A percentile compares a stretch with the other conserved stretches of the same genome.
phyloP scores from a whole-genome alignment of 2,888 invertebrate species.

The Leistus spinibarbis region DNA sequence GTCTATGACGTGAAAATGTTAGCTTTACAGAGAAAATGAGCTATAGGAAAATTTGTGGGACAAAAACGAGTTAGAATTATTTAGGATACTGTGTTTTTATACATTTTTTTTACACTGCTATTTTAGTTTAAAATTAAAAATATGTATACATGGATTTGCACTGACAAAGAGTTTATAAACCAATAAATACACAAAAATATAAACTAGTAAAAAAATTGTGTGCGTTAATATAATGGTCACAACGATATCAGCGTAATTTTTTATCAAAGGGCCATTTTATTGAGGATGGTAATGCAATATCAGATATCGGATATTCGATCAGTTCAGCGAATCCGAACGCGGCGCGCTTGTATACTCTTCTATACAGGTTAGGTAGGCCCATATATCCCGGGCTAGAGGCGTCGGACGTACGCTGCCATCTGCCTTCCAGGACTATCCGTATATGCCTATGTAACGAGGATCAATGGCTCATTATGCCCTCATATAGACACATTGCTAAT shows the following conservation, averaged over 20 bases:
- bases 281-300: slow-evolving; percentile 21
- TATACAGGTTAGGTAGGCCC: not conserved
- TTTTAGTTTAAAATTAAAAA: not conserved
- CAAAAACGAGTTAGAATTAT: no score
- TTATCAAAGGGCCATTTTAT: slow-evolving; percentile 20
- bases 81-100: no score
- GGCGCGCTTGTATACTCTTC: not conserved
- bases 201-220: not conserved
- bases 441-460: slow-evolving; percentile 52
- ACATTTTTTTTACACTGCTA: not conserved
- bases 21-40: no score
- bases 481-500: slow-evolving; percentile 55
- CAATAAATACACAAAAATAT: not conserved
- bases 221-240: not conserved
- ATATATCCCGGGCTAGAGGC: not conserved
- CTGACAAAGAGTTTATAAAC: not conserved
- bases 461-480: slow-evolving; percentile 56
- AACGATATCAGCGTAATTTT: slow-evolving; percentile 11
- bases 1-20: no score
- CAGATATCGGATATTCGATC: not conserved
- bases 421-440: slow-evolving; percentile 43
- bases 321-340: not conserved
- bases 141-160: not conserved
- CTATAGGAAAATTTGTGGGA: no score
- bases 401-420: slow-evolving; percentile 47